Percentiles rank a stretch among this genome's conserved stretches.
These are phyloP conservation scores for Leptinotarsa peninsularis DNA, from an alignment of 2,888 invertebrate genomes.

Conservation along the genomic window DNA sequence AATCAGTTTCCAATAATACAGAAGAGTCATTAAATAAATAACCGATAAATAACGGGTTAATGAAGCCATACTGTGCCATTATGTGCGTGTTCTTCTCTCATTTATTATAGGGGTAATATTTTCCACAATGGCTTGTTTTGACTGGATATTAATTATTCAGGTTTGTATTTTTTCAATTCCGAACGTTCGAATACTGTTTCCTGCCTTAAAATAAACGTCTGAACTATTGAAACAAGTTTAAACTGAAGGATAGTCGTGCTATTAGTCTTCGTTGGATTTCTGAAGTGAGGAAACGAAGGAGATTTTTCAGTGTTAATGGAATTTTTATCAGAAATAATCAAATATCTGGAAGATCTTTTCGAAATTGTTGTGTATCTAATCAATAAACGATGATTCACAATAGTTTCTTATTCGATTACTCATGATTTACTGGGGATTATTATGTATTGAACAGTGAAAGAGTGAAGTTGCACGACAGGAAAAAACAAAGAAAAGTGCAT, in stretches of 20 bases:
- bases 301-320: too few relatives aligned
- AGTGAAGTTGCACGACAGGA: too few relatives aligned
- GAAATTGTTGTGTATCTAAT: too few relatives aligned
- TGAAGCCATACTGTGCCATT: slow-evolving; percentile 50
- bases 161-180: neutral
- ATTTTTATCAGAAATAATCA: too few relatives aligned
- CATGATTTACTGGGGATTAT: too few relatives aligned
- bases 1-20: slow-evolving; percentile 49
- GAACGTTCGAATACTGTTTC: neutral
- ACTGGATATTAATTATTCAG: slow-evolving; percentile 42
- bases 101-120: slow-evolving; percentile 43
- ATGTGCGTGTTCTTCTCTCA: slow-evolving; percentile 46
- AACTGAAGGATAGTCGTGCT: neutral
- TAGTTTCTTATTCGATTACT: too few relatives aligned
- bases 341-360: too few relatives aligned
- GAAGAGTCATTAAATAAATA: slow-evolving; percentile 50
- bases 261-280: too few relatives aligned
- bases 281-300: too few relatives aligned
- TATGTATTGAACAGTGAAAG: too few relatives aligned
- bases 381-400: too few relatives aligned
- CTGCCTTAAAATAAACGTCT: neutral
- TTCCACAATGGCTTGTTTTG: slow-evolving; percentile 44
- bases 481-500: too few relatives aligned
- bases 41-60: slow-evolving; percentile 51
- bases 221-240: neutral